A percentile compares a stretch with the other conserved stretches of the same genome.
Evolutionary conservation across 1,140 invertebrate species (phyloP).

Genomic region (Anastrepha ludens): DNA sequence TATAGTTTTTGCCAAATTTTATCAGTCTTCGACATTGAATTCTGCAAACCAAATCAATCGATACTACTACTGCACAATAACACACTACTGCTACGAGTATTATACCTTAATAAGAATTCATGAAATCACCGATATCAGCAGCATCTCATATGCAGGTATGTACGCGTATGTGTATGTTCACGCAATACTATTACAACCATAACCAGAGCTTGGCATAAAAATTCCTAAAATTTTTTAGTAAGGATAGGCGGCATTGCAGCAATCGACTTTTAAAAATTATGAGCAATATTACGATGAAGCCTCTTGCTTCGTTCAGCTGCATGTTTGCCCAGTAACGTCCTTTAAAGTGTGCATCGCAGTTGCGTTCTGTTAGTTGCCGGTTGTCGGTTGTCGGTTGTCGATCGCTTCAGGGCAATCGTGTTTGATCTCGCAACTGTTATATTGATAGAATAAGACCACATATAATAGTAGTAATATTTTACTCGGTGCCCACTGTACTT

Average conservation of each 20-base stretch:
- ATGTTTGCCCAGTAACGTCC: slow-evolving; percentile 18
- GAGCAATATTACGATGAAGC: slow-evolving; percentile 61
- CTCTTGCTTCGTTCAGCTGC: slow-evolving; percentile 7
- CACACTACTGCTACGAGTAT: too few relatives aligned
- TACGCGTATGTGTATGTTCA: neutral
- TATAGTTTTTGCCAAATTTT: too few relatives aligned
- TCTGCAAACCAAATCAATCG: too few relatives aligned
- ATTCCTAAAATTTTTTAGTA: slow-evolving; percentile 56
- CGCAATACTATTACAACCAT: neutral
- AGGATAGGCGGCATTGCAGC: slow-evolving; percentile 54
- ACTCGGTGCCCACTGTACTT: slow-evolving; percentile 1
- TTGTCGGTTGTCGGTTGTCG: slow-evolving; percentile 28
- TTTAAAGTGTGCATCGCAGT: slow-evolving; percentile 14
- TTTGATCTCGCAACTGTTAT: slow-evolving; percentile 65
- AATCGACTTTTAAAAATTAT: slow-evolving; percentile 67
- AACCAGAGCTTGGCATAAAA: neutral
- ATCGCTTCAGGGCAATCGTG: slow-evolving; percentile 67
- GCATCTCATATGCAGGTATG: neutral
- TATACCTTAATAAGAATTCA: neutral
- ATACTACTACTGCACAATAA: neutral
- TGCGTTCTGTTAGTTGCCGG: neutral
- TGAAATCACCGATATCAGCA: neutral
- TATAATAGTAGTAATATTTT: slow-evolving; percentile 52
- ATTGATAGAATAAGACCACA: slow-evolving; percentile 55
- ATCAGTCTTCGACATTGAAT: too few relatives aligned